phyloP scores from a whole-genome alignment of 2,888 invertebrate species.

The Polyommatus icarus region DNA sequence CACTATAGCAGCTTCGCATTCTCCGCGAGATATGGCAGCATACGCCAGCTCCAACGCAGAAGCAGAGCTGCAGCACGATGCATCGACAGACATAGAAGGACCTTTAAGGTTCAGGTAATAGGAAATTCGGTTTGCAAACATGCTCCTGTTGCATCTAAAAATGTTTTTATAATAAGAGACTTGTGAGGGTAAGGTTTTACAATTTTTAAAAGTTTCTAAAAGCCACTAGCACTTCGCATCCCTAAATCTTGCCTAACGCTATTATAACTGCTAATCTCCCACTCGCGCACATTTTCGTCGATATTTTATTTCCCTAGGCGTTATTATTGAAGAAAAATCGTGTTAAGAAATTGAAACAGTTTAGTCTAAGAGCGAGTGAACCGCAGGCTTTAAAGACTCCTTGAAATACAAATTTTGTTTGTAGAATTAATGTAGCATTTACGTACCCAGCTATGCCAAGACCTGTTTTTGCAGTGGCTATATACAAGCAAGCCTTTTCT shows the following conservation, averaged over 20 bases:
- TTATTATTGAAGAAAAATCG: neutral
- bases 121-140: constrained; percentile 60
- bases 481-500: constrained; percentile 73
- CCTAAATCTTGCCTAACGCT: no score
- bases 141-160: constrained; percentile 49
- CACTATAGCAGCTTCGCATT: constrained; percentile 77
- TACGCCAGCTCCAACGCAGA: constrained; percentile 53
- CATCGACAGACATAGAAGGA: constrained; percentile 54
- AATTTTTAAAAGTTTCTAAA: neutral
- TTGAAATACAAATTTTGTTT: no score
- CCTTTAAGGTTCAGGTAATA: constrained; percentile 59
- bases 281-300: no score
- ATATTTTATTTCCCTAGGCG: no score
- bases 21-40: constrained; percentile 50
- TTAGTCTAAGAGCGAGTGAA: no score
- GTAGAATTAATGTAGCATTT: no score
- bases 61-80: constrained; percentile 50
- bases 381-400: neutral
- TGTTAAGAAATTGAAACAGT: neutral
- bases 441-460: constrained; percentile 41
- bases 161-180: neutral
- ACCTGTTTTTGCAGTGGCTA: constrained; percentile 38
- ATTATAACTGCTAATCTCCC: no score
- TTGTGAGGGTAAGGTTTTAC: neutral
- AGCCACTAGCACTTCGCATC: no score